Evolutionary conservation across 1,140 invertebrate genomes (phyloP).

Genomic region (Orussus abietinus): DNA sequence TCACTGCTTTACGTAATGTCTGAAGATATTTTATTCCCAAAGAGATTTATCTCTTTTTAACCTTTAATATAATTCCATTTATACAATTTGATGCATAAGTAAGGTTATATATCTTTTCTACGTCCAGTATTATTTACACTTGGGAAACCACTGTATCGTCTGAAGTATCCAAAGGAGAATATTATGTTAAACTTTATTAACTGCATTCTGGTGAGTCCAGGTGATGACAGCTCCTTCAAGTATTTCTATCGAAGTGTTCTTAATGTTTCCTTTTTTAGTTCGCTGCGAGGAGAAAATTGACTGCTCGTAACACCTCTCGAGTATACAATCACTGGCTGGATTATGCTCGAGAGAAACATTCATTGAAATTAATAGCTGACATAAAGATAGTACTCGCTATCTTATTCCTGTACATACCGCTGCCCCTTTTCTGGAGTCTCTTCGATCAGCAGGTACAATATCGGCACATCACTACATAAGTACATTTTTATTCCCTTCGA

Average conservation of each 20-base stretch:
- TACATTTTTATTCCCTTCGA: no score
- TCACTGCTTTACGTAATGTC: slow-evolving; percentile 60
- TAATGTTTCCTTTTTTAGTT: slow-evolving; percentile 27
- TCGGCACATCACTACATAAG: no score
- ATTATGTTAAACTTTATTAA: slow-evolving; percentile 63
- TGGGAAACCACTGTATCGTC: slow-evolving; percentile 66
- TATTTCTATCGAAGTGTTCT: slow-evolving; percentile 33
- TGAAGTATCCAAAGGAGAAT: slow-evolving; percentile 66
- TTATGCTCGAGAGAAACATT: slow-evolving; percentile 71
- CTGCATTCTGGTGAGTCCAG: slow-evolving; percentile 61
- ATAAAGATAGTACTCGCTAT: slow-evolving; percentile 66
- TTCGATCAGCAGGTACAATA: slow-evolving; percentile 73
- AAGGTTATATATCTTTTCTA: slow-evolving; percentile 32
- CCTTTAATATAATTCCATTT: slow-evolving; percentile 10
- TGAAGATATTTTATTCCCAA: no score
- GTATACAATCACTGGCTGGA: slow-evolving; percentile 73
- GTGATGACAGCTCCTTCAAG: slow-evolving; percentile 25
- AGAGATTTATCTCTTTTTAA: slow-evolving; percentile 8
- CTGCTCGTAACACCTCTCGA: slow-evolving; percentile 15
- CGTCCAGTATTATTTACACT: slow-evolving; percentile 67
- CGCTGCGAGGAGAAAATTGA: slow-evolving; percentile 15
- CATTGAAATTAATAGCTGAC: slow-evolving; percentile 63
- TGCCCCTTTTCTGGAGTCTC: slow-evolving; percentile 82
- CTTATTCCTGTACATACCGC: slow-evolving; percentile 69
- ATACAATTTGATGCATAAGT: slow-evolving; percentile 14